Percentiles rank a stretch among this genome's conserved stretches.
phyloP scores from a whole-genome alignment of 2,113 vertebrate species.

The Euleptes europaea region DNA sequence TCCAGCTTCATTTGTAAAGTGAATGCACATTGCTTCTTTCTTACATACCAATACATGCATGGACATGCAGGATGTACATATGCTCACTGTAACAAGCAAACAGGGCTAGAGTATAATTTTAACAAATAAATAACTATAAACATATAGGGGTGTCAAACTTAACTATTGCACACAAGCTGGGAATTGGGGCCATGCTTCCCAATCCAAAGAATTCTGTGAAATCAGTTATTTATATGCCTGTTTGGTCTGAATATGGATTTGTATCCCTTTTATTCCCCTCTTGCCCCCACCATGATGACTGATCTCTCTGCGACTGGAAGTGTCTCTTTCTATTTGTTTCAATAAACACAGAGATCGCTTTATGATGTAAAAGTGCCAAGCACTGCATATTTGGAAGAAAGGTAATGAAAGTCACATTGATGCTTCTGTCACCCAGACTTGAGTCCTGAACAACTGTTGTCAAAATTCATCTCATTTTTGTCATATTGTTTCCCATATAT shows the following conservation, averaged over 20 bases:
- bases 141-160: not conserved
- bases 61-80: too few relatives aligned
- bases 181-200: not conserved
- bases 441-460: conserved; percentile 24
- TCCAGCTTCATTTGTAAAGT: too few relatives aligned
- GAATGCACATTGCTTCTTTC: too few relatives aligned
- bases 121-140: not conserved
- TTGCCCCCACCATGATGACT: not conserved
- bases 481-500: not conserved
- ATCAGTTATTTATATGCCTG: conserved; percentile 6
- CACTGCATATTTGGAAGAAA: conserved; percentile 12
- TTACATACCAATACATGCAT: too few relatives aligned
- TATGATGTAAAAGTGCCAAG: conserved; percentile 35
- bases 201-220: not conserved
- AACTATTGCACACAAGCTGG: not conserved
- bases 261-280: not conserved
- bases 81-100: too few relatives aligned
- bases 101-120: too few relatives aligned
- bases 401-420: conserved; percentile 22
- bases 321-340: conserved; percentile 49
- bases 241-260: conserved; percentile 31
- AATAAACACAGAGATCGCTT: conserved; percentile 60
- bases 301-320: conserved; percentile 40
- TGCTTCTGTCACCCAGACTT: not conserved
- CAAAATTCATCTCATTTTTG: conserved; percentile 27